Evolutionary conservation across 2,888 invertebrate genomes (phyloP).

Genomic region (Choristoneura rosaceana): DNA sequence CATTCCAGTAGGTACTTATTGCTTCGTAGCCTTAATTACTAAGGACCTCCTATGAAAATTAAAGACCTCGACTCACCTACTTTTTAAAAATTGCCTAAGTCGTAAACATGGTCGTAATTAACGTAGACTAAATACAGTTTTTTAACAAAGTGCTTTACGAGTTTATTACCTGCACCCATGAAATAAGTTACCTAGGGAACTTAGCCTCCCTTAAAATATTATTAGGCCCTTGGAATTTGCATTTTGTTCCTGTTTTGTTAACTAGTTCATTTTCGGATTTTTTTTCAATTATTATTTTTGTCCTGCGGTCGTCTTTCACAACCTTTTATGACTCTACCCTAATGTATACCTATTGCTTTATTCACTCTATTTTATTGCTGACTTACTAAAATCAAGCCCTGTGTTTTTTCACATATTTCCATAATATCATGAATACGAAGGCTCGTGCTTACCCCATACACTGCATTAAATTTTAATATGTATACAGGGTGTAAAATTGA

Average conservation of each 20-base stretch:
- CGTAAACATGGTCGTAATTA: not conserved
- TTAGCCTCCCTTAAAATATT: not conserved
- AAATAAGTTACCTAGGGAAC: not conserved
- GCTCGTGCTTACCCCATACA: conserved; percentile 50
- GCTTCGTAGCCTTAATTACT: not conserved
- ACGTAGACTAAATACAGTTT: not conserved
- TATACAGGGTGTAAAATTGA: too few species aligned
- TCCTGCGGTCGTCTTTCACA: not conserved
- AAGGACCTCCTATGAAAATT: not conserved
- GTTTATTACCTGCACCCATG: not conserved
- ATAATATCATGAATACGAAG: conserved; percentile 36
- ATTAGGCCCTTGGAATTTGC: not conserved
- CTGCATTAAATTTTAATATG: conserved; percentile 56
- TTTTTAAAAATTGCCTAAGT: not conserved
- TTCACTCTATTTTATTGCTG: not conserved
- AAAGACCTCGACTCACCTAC: not conserved
- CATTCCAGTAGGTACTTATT: not conserved
- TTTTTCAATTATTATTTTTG: too few species aligned
- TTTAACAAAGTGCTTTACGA: not conserved
- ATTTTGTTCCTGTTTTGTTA: not conserved
- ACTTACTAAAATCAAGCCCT: not conserved
- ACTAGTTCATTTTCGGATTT: not conserved
- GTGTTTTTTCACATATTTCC: conserved; percentile 2
- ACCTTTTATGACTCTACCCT: not conserved
- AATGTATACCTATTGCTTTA: not conserved